Evolutionary conservation across 2,888 invertebrate genomes (phyloP).

Genomic region (Chirona hameri): DNA sequence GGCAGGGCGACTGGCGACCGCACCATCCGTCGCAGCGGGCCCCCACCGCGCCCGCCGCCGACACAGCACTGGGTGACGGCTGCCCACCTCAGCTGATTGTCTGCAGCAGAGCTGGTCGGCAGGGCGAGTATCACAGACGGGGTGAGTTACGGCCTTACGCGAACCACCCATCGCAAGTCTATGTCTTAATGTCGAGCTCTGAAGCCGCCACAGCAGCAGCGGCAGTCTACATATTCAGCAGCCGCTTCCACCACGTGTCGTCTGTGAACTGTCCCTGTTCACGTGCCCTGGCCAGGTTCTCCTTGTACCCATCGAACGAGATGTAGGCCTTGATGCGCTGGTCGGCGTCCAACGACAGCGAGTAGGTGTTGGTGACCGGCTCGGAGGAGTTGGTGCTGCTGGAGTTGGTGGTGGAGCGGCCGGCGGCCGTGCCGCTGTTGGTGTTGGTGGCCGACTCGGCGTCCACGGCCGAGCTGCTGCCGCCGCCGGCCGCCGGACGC

Average conservation of each 20-base stretch:
- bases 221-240: slow-evolving; percentile 4
- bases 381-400: slow-evolving; percentile 44
- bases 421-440: slow-evolving; percentile 2
- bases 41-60: no score
- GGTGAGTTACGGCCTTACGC: no score
- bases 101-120: no score
- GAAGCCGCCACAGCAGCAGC: neutral
- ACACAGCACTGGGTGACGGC: no score
- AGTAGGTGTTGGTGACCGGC: slow-evolving; percentile 37
- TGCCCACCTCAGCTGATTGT: no score
- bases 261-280: slow-evolving; percentile 62
- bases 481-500: slow-evolving; percentile 55
- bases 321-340: slow-evolving; percentile 75
- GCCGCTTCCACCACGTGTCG: slow-evolving; percentile 30
- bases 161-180: no score
- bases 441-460: slow-evolving; percentile 13
- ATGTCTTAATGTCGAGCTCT: no score
- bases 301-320: slow-evolving; percentile 75
- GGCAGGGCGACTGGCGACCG: no score
- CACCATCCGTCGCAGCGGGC: no score
- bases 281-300: slow-evolving; percentile 64
- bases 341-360: slow-evolving; percentile 58
- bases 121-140: no score
- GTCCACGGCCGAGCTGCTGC: slow-evolving; percentile 35
- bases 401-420: neutral